phyloP scores from a whole-genome alignment of 2,888 invertebrate genomes.

The Lasioglossum marginatum region DNA sequence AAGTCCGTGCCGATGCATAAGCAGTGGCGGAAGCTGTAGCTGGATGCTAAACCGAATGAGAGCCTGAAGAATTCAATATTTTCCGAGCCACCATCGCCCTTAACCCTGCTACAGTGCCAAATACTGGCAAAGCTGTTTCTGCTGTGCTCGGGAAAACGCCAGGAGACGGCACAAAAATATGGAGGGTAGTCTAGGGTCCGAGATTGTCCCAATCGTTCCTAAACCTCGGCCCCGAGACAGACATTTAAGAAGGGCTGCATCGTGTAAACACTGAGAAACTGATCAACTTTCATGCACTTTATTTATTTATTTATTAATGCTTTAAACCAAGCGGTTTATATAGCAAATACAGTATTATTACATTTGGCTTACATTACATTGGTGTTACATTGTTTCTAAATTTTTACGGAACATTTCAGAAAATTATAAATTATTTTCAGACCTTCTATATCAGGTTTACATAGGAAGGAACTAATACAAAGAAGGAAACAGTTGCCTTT shows the following conservation, averaged over 20 bases:
- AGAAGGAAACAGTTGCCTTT: too few relatives aligned
- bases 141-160: neutral
- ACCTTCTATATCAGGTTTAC: too few relatives aligned
- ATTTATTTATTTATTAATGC: too few relatives aligned
- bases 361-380: too few relatives aligned
- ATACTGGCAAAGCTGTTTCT: neutral
- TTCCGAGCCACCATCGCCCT: neutral
- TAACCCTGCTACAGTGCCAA: neutral
- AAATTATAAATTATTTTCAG: too few relatives aligned
- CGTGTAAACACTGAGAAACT: neutral
- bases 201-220: neutral
- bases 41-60: neutral
- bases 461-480: too few relatives aligned
- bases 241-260: neutral
- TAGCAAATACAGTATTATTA: too few relatives aligned
- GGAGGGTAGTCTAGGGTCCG: neutral
- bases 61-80: slow-evolving; percentile 11
- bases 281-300: neutral
- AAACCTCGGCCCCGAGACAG: neutral
- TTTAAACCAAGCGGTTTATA: too few relatives aligned
- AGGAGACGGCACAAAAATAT: neutral
- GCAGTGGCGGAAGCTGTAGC: neutral
- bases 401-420: too few relatives aligned
- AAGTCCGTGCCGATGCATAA: slow-evolving; percentile 12
- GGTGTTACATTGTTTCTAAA: too few relatives aligned